Percentiles rank a stretch among this genome's conserved stretches.
Evolutionary conservation across 1,140 invertebrate species (phyloP).

Genomic region (Lerema accius): DNA sequence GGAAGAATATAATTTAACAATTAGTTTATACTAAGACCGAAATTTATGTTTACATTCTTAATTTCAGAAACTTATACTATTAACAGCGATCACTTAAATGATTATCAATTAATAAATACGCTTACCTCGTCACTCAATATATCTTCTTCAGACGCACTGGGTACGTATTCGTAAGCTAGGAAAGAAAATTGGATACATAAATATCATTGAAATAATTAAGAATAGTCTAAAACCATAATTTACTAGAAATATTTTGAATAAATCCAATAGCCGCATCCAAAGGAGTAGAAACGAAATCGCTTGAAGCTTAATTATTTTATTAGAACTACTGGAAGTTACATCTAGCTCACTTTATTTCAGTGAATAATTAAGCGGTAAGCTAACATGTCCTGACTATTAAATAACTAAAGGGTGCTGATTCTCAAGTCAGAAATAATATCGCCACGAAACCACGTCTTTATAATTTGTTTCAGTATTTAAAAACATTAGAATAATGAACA

Average conservation of each 20-base stretch:
- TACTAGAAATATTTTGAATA: not conserved
- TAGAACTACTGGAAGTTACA: not conserved
- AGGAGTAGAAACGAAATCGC: not conserved
- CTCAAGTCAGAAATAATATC: not conserved
- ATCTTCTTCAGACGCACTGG: constrained; percentile 92
- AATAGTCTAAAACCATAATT: constrained; percentile 18
- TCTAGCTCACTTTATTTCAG: not conserved
- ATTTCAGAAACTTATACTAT: too few species aligned
- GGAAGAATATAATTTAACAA: too few species aligned
- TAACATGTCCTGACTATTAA: not conserved
- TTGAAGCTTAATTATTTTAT: not conserved
- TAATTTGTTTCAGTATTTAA: too few species aligned
- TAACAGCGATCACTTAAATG: too few species aligned
- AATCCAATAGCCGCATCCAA: not conserved
- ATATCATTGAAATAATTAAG: constrained; percentile 6
- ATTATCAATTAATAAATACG: too few species aligned
- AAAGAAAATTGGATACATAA: constrained; percentile 61
- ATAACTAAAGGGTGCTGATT: constrained; percentile 8
- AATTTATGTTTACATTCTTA: too few species aligned
- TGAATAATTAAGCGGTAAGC: constrained; percentile 7
- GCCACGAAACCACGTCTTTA: too few species aligned
- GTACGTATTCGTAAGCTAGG: constrained; percentile 96
- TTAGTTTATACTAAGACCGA: too few species aligned
- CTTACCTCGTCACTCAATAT: constrained; percentile 89
- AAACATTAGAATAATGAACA: too few species aligned